Conservation (phyloP, 2,888 invertebrate species). For the Hemaris fuciformis region DNA sequence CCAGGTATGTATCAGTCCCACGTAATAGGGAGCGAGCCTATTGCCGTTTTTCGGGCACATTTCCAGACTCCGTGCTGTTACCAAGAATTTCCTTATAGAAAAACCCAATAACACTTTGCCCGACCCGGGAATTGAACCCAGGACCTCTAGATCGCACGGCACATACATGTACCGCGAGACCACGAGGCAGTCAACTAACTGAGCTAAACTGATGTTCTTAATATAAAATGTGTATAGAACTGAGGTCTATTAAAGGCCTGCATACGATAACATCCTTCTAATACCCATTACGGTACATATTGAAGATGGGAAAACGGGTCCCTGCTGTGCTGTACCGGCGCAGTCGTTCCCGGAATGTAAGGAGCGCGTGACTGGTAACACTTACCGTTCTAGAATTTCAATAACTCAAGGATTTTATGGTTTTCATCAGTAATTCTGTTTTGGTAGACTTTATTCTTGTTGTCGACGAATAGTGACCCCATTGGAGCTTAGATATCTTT, state of each 20-base stretch:
- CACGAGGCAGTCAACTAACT: too few relatives aligned
- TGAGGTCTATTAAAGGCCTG: not conserved
- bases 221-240: not conserved
- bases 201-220: too few relatives aligned
- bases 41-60: too few relatives aligned
- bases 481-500: too few relatives aligned
- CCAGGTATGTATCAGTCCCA: too few relatives aligned
- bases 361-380: conserved; percentile 42
- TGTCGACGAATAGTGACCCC: not conserved
- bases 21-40: too few relatives aligned
- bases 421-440: not conserved
- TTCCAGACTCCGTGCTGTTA: too few relatives aligned
- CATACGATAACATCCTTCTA: not conserved
- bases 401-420: not conserved
- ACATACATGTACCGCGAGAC: too few relatives aligned
- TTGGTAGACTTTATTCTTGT: not conserved
- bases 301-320: conserved; percentile 12
- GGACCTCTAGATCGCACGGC: too few relatives aligned
- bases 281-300: not conserved
- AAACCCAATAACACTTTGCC: too few relatives aligned
- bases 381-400: conserved; percentile 22
- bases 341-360: conserved; percentile 28
- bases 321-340: conserved; percentile 28
- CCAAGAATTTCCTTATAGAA: too few relatives aligned
- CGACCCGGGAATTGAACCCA: too few relatives aligned